Percentiles rank a stretch among this genome's conserved stretches.
These are phyloP conservation scores for Himalopsyche kuldschensis DNA, from an alignment of 2,888 invertebrate species.

Conservation along the genomic window DNA sequence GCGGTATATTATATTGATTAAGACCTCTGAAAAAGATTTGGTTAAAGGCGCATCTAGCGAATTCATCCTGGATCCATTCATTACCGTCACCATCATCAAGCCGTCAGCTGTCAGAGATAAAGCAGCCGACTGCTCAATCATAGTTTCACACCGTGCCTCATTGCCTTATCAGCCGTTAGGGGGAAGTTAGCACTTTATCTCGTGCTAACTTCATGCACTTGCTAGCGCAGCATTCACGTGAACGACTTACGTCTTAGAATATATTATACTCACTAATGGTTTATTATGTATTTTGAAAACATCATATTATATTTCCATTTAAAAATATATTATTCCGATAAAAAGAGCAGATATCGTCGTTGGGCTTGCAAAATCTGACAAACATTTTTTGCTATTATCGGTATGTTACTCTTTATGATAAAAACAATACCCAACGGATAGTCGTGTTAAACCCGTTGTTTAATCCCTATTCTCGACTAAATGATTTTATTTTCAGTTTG, in stretches of 20 bases:
- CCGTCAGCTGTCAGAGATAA: slow-evolving; percentile 38
- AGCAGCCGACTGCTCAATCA: slow-evolving; percentile 37
- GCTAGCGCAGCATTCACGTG: background rate
- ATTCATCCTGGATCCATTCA: slow-evolving; percentile 13
- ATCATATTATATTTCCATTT: no score
- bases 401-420: no score
- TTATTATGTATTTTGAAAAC: background rate
- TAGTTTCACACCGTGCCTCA: slow-evolving; percentile 34
- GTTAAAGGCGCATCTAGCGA: background rate
- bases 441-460: no score
- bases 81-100: slow-evolving; percentile 3
- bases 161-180: slow-evolving; percentile 31
- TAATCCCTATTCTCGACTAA: no score
- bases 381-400: no score
- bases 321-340: no score
- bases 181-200: slow-evolving; percentile 3
- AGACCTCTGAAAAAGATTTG: background rate
- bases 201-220: background rate
- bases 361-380: no score
- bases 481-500: no score
- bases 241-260: background rate
- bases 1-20: background rate
- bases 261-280: background rate
- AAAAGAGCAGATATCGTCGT: no score
- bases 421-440: no score